A percentile compares a stretch with the other conserved stretches of the same genome.
Evolutionary conservation across 2,888 invertebrate species (phyloP).

Genomic region (Ommatoiulus sabulosus): DNA sequence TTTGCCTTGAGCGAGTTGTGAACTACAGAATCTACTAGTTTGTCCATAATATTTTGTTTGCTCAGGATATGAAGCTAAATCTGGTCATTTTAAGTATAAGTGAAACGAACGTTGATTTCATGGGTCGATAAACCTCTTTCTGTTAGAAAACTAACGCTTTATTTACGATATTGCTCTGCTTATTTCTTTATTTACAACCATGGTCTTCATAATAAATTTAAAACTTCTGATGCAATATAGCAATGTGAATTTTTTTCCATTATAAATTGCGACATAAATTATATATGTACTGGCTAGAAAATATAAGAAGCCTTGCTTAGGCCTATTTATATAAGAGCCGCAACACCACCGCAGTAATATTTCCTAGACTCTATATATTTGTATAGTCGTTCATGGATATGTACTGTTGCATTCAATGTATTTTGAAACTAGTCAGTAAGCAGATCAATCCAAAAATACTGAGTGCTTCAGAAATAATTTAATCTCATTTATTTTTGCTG

Average conservation of each 20-base stretch:
- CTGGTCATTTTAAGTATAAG: not conserved
- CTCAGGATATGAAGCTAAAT: not conserved
- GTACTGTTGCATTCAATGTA: not conserved
- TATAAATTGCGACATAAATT: slow-evolving; percentile 24
- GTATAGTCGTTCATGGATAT: not conserved
- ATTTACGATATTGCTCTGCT: slow-evolving; percentile 35
- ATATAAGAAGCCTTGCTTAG: not conserved
- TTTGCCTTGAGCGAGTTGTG: too few relatives aligned
- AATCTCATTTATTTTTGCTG: not conserved
- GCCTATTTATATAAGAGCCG: not conserved
- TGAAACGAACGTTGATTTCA: slow-evolving; percentile 14
- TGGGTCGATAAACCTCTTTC: slow-evolving; percentile 31
- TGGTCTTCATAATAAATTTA: slow-evolving; percentile 36
- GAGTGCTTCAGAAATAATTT: not conserved
- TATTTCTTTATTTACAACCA: slow-evolving; percentile 35
- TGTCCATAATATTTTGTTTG: not conserved
- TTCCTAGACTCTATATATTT: not conserved
- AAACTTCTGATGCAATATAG: slow-evolving; percentile 29
- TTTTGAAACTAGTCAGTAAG: not conserved
- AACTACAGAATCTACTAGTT: too few relatives aligned
- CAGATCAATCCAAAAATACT: not conserved
- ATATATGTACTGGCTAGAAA: slow-evolving; percentile 16
- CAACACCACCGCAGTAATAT: not conserved
- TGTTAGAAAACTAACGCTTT: slow-evolving; percentile 36
- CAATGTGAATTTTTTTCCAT: not conserved